Evolutionary conservation across 2,797 vertebrate genomes (phyloP).

Genomic region (Acanthurus tractus): DNA sequence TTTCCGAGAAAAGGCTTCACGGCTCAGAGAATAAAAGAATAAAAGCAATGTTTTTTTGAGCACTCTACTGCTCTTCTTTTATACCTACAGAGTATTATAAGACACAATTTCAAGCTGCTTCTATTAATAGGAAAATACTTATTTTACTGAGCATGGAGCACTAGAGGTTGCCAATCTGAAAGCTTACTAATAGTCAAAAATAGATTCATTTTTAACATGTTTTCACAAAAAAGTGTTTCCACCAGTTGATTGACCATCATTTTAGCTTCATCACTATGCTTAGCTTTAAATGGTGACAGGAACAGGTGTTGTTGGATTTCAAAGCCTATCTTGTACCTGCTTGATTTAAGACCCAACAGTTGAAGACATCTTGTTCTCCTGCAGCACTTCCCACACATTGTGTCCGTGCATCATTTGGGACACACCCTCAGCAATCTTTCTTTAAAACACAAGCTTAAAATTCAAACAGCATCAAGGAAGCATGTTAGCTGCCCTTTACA

Average conservation of each 20-base stretch:
- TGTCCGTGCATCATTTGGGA: background rate
- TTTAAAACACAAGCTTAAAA: constrained; percentile 24
- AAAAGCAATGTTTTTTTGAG: constrained; percentile 3
- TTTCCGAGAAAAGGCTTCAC: background rate
- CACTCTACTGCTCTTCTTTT: background rate
- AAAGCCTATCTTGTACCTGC: background rate
- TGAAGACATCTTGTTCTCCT: background rate
- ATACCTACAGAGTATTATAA: constrained; percentile 2
- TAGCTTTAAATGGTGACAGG: background rate
- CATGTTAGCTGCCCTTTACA: background rate
- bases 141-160: background rate
- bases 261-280: background rate
- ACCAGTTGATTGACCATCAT: background rate
- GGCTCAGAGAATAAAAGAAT: background rate
- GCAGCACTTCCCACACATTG: background rate
- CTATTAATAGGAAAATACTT: background rate
- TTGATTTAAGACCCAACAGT: background rate
- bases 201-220: background rate
- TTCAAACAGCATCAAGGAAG: background rate
- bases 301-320: background rate
- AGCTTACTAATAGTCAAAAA: background rate
- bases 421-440: constrained; percentile 7
- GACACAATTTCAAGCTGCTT: background rate
- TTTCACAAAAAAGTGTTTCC: background rate
- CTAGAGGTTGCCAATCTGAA: background rate